A percentile compares a stretch with the other conserved stretches of the same genome.
phyloP scores from a whole-genome alignment of 2,797 vertebrate genomes.

The Fringilla coelebs region DNA sequence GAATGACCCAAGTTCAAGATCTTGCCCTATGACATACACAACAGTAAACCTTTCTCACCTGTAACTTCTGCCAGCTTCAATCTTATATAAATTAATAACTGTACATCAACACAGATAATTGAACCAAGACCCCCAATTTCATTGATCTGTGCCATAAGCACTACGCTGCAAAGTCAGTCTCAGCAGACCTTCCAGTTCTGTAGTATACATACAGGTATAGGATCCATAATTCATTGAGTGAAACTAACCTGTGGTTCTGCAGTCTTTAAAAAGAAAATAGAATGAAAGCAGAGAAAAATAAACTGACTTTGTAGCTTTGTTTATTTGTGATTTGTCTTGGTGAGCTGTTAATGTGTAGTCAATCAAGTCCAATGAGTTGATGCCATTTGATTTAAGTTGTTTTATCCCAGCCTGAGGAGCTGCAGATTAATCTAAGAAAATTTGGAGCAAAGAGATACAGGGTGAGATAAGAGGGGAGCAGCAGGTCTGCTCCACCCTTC shows the following conservation, averaged over 20 bases:
- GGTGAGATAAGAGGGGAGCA: neutral
- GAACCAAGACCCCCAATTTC: neutral
- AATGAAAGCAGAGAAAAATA: neutral
- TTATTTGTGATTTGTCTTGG: neutral
- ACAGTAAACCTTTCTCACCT: neutral
- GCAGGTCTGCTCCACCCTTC: constrained; percentile 5
- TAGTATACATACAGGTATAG: neutral
- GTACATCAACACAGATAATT: neutral
- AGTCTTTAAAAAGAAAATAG: neutral
- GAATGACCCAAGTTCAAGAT: neutral
- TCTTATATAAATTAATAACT: neutral
- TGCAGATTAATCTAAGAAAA: constrained; percentile 6
- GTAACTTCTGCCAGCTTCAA: neutral
- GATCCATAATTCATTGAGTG: neutral
- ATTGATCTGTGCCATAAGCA: neutral
- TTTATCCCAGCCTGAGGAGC: constrained; percentile 1
- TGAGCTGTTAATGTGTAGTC: neutral
- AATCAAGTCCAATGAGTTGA: neutral
- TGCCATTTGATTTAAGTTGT: neutral
- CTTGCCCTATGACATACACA: neutral
- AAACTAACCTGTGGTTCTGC: neutral
- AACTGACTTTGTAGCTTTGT: neutral
- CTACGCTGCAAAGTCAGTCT: neutral
- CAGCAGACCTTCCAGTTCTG: neutral
- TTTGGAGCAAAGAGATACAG: neutral